Conservation (phyloP, 1,140 invertebrate species). For the Diuraphis noxia region DNA sequence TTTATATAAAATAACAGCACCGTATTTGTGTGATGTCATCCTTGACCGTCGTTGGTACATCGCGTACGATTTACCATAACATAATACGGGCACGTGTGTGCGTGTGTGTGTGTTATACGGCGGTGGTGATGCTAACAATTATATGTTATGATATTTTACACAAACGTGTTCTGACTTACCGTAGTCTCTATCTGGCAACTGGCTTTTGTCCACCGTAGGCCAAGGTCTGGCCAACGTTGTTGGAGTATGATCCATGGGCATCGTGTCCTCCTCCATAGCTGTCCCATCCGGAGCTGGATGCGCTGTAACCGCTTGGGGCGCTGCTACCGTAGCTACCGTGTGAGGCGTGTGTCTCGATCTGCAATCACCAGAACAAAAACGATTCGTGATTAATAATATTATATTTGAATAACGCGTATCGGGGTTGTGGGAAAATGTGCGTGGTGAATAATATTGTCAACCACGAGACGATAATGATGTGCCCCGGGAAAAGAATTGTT, state of each 20-base stretch:
- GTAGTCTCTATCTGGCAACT: conserved; percentile 34
- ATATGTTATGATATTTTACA: background rate
- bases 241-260: conserved; percentile 59
- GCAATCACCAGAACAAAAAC: background rate
- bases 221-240: conserved; percentile 58
- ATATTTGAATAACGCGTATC: background rate
- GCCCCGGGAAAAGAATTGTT: background rate
- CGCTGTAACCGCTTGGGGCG: conserved; percentile 56
- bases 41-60: background rate
- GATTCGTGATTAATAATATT: background rate
- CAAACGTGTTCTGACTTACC: background rate
- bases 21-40: background rate
- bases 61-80: background rate
- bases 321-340: conserved; percentile 54
- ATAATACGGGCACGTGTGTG: background rate
- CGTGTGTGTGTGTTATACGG: background rate
- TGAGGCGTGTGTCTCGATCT: conserved; percentile 54
- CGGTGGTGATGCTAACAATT: background rate
- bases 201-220: conserved; percentile 59
- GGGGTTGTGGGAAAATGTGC: background rate
- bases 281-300: conserved; percentile 57
- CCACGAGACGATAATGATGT: background rate
- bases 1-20: background rate
- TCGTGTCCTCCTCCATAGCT: conserved; percentile 57
- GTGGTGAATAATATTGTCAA: background rate